phyloP scores from a whole-genome alignment of 2,797 vertebrate genomes.

The Lerista edwardsae region DNA sequence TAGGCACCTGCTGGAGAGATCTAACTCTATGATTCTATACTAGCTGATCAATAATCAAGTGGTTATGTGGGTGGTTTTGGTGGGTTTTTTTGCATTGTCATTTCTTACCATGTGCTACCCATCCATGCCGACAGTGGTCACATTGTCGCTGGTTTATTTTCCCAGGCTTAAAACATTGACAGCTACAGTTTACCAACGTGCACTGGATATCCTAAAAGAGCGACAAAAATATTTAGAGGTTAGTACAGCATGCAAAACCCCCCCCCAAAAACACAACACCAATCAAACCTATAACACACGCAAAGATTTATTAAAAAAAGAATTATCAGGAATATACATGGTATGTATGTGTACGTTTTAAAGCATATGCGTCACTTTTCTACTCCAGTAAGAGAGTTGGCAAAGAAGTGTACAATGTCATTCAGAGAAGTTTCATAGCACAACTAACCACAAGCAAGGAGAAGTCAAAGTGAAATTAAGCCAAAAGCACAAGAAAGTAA shows the following conservation, averaged over 20 bases:
- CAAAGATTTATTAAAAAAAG: neutral
- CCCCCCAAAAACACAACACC: too few species aligned
- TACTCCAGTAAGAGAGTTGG: too few species aligned
- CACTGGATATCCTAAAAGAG: slow-evolving; percentile 90
- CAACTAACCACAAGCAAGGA: too few species aligned
- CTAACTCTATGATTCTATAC: too few species aligned
- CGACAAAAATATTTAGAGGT: slow-evolving; percentile 35
- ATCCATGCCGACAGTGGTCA: slow-evolving; percentile 95
- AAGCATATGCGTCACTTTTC: too few species aligned
- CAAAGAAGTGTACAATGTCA: too few species aligned
- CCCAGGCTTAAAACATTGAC: slow-evolving; percentile 92
- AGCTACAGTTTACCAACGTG: slow-evolving; percentile 92
- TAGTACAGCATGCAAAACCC: neutral
- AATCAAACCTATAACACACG: too few species aligned
- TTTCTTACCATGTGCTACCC: slow-evolving; percentile 94
- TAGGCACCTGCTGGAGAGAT: too few species aligned
- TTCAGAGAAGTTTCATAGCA: too few species aligned
- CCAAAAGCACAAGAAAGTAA: too few species aligned
- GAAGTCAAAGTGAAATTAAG: too few species aligned
- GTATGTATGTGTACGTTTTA: too few species aligned
- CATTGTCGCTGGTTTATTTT: slow-evolving; percentile 94
- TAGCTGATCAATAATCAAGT: neutral
- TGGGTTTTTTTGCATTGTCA: neutral
- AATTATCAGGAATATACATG: neutral
- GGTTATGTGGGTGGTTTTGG: neutral